A percentile compares a stretch with the other conserved stretches of the same genome.
These are phyloP conservation scores for Pagrus major DNA, from an alignment of 2,113 vertebrate species.

Conservation along the genomic window DNA sequence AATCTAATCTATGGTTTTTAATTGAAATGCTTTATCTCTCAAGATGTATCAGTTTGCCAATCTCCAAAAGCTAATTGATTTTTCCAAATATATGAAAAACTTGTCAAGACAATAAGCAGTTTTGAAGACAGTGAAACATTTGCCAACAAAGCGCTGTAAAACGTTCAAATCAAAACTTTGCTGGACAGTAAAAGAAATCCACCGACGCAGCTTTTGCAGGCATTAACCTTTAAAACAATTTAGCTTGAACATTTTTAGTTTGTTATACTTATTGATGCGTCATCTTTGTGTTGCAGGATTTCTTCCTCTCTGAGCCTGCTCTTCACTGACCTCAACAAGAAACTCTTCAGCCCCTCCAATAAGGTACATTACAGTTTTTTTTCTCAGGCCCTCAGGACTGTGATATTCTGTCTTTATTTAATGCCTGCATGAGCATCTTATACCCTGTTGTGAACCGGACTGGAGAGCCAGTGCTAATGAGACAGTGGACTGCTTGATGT, in stretches of 20 bases:
- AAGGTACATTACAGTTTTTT: constrained; percentile 55
- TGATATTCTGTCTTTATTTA: constrained; percentile 16
- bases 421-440: constrained; percentile 20
- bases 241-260: neutral
- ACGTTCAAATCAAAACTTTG: constrained; percentile 6
- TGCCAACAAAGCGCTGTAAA: neutral
- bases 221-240: neutral
- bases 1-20: constrained; percentile 67
- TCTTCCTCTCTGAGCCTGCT: constrained; percentile 38
- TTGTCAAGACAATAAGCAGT: constrained; percentile 32
- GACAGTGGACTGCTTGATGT: constrained; percentile 32
- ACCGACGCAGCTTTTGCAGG: neutral
- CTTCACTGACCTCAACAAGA: constrained; percentile 33
- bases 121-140: constrained; percentile 22
- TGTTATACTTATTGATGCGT: constrained; percentile 29
- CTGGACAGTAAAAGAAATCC: neutral
- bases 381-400: neutral
- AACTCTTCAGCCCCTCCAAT: constrained; percentile 15
- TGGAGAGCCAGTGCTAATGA: constrained; percentile 47
- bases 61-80: constrained; percentile 60
- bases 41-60: constrained; percentile 40
- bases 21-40: constrained; percentile 74
- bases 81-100: constrained; percentile 45
- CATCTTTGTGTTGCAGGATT: constrained; percentile 66
- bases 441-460: constrained; percentile 29